Evolutionary conservation across 2,888 invertebrate genomes (phyloP), one percentile per base, ranked within the genome.

Genomic region (Rhorus exstirpatorius): DNA sequence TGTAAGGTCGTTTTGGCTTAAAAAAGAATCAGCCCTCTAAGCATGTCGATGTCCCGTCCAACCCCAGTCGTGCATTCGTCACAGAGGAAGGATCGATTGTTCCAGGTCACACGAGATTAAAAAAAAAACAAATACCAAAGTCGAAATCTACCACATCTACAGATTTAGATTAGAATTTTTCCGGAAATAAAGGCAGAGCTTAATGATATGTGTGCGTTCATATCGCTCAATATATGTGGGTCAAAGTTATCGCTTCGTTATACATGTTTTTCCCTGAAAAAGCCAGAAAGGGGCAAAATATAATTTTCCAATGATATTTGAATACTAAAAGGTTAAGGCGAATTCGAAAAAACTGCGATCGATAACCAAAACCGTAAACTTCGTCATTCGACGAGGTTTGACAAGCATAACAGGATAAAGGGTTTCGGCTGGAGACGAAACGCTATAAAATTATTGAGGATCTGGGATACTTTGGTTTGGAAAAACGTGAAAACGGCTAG

Each of bases 11-110:
- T 35, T 76, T 46, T 35, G 31, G 24, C 21, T 49, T 10, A 14
- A 76, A 75, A 58, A 67, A 76, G 31, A 67, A 67, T 24, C 58
- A 60, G 49, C 31, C 26, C 60, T 3, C 31, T 12, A 21, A 8
- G 44, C 41, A 71, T 31, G 17, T 46, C 31, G 46, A 75, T 65
- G 41, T 55, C 12, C 41, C 38, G 24, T 63, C n/a, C 24, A 19
- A 21, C 51, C 51, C 10, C 14, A 51, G n/a, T 26, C 17, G 38
- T 38, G 24, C 49, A 24, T 49, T 31, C 46, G 24, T 61, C 61
- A 49, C n/a, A 24, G 31, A 58, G 19, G 8, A 68, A 60, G 53
- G 46, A 68, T 74, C 67, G 74, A 67, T 74, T 38, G 51, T 38
- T 21, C 41, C 51, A 46, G 46, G 21, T 67, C 21, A 67, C 24